Percentiles rank a stretch among this genome's conserved stretches.
Conservation (phyloP, 2,113 vertebrate genomes). For the Tachysurus vachellii region DNA sequence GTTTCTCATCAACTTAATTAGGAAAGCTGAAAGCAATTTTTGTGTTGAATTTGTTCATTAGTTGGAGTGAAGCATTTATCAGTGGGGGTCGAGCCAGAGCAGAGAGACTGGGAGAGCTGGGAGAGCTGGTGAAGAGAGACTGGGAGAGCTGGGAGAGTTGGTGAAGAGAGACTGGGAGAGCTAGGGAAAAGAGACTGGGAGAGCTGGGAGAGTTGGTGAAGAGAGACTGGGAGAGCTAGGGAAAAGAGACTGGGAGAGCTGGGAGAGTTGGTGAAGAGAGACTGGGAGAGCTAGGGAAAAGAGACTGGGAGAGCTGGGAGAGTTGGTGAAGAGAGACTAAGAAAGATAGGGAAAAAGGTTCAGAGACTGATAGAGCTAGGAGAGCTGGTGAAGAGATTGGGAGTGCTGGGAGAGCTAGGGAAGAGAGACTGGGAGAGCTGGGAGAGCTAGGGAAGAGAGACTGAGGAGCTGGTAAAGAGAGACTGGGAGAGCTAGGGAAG, state of each 20-base stretch:
- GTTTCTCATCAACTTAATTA: slow-evolving; percentile 56
- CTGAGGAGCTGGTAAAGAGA: too few relatives aligned
- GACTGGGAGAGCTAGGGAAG: too few relatives aligned
- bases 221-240: not conserved
- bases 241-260: not conserved
- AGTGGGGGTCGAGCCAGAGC: slow-evolving; percentile 54
- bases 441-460: too few relatives aligned
- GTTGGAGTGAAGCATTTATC: slow-evolving; percentile 60
- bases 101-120: not conserved
- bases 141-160: not conserved
- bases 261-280: not conserved
- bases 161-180: not conserved
- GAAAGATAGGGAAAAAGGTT: not conserved
- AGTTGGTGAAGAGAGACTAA: not conserved
- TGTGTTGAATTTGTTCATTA: slow-evolving; percentile 55
- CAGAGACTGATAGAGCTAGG: too few relatives aligned
- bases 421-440: not conserved
- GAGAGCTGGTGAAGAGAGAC: not conserved
- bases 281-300: not conserved
- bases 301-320: not conserved
- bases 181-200: not conserved
- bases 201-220: not conserved
- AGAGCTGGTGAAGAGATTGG: not conserved
- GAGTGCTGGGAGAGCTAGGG: not conserved
- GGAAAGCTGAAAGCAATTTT: slow-evolving; percentile 50